A percentile compares a stretch with the other conserved stretches of the same genome.
Evolutionary conservation across 2,888 invertebrate genomes (phyloP).

Genomic region (Lithophane semibrunnea): DNA sequence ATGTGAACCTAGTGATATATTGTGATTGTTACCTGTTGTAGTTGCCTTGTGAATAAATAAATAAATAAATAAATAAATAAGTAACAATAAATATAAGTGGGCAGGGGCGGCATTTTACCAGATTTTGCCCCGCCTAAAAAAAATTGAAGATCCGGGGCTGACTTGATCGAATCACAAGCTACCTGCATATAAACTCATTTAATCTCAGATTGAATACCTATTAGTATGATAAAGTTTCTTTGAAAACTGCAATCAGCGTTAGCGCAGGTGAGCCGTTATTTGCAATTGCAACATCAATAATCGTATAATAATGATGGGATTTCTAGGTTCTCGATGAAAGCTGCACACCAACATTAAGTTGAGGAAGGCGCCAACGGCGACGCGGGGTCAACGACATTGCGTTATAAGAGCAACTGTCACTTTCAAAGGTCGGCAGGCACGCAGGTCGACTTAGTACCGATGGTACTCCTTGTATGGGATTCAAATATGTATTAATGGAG

Average conservation of each 20-base stretch:
- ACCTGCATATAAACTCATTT: constrained; percentile 37
- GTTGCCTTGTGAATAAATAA: too few species aligned
- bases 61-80: too few species aligned
- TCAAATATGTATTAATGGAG: constrained; percentile 16
- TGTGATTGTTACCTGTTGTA: too few species aligned
- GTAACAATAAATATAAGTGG: too few species aligned
- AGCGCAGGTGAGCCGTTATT: constrained; percentile 68
- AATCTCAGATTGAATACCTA: constrained; percentile 46
- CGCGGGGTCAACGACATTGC: constrained; percentile 83
- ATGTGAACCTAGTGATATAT: too few species aligned
- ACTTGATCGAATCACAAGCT: constrained; percentile 15
- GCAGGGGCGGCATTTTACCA: too few species aligned
- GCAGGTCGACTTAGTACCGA: constrained; percentile 68
- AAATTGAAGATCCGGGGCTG: too few species aligned
- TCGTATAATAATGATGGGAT: constrained; percentile 78
- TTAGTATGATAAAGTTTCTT: constrained; percentile 62
- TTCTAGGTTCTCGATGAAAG: constrained; percentile 82
- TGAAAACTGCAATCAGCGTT: constrained; percentile 65
- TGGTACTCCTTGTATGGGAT: constrained; percentile 39
- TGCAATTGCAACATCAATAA: constrained; percentile 72
- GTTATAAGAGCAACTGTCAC: constrained; percentile 86
- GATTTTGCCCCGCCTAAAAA: too few species aligned
- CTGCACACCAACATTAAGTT: constrained; percentile 72
- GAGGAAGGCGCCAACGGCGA: constrained; percentile 75
- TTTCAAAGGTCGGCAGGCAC: constrained; percentile 87